Percentiles rank a stretch among this genome's conserved stretches.
phyloP scores from a whole-genome alignment of 2,888 invertebrate genomes.

The Pseudoips prasinana region DNA sequence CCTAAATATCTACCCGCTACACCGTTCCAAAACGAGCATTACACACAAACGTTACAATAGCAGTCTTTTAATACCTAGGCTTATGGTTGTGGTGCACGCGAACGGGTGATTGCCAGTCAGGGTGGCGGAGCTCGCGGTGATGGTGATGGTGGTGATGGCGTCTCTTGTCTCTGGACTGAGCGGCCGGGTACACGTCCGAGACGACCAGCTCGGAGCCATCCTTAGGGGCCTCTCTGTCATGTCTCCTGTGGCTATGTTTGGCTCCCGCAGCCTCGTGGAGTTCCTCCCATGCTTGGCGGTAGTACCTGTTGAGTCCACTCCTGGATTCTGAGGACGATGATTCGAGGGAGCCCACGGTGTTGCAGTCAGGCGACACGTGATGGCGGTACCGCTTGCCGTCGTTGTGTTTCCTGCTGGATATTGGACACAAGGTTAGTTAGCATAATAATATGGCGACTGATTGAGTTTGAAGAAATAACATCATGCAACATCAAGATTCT shows the following conservation, averaged over 20 bases:
- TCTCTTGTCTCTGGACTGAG: conserved; percentile 79
- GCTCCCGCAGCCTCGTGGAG: conserved; percentile 90
- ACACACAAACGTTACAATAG: conserved; percentile 9
- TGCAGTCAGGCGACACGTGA: conserved; percentile 94
- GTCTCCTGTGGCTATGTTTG: conserved; percentile 65
- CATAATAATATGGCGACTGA: too few relatives aligned
- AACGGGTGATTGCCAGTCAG: conserved; percentile 82
- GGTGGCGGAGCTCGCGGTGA: conserved; percentile 84
- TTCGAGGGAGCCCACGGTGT: conserved; percentile 94
- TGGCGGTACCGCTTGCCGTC: conserved; percentile 94
- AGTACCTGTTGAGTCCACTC: conserved; percentile 92
- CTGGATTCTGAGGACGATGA: conserved; percentile 93
- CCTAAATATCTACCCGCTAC: too few relatives aligned
- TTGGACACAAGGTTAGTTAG: too few relatives aligned
- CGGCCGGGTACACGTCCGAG: conserved; percentile 82
- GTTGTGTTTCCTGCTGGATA: conserved; percentile 72
- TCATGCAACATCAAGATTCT: too few relatives aligned
- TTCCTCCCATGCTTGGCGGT: conserved; percentile 96
- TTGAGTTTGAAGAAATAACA: too few relatives aligned
- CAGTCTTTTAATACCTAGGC: conserved; percentile 66
- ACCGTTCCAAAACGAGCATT: background rate
- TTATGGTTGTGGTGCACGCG: conserved; percentile 79
- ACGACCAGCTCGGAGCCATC: conserved; percentile 91
- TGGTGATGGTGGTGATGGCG: conserved; percentile 89
- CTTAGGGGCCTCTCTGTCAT: conserved; percentile 81